phyloP scores from a whole-genome alignment of 2,888 invertebrate species.

The Athetis lepigone region DNA sequence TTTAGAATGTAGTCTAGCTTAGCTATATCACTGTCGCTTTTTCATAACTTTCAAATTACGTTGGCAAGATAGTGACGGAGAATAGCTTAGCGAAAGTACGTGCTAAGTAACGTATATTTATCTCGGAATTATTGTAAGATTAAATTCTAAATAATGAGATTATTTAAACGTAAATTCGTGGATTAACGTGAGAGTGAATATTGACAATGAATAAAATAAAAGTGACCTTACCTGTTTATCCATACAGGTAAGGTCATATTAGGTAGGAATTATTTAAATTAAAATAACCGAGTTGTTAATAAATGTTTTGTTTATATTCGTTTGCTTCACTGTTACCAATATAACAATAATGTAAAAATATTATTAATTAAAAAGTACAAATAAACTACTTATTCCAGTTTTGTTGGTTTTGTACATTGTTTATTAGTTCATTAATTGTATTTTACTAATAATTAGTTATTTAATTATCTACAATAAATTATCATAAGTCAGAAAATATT shows the following conservation, averaged over 20 bases:
- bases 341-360: slow-evolving; percentile 49
- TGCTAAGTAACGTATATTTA: too few relatives aligned
- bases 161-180: slow-evolving; percentile 32
- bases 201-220: slow-evolving; percentile 20
- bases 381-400: slow-evolving; percentile 42
- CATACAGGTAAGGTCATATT: too few relatives aligned
- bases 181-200: slow-evolving; percentile 2
- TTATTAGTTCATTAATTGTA: slow-evolving; percentile 30
- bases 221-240: slow-evolving; percentile 41
- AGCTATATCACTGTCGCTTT: too few relatives aligned
- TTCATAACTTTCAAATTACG: too few relatives aligned
- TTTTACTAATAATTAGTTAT: slow-evolving; percentile 37
- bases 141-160: slow-evolving; percentile 29
- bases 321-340: slow-evolving; percentile 67
- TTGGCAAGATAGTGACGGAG: too few relatives aligned
- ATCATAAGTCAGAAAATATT: too few relatives aligned
- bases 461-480: slow-evolving; percentile 38
- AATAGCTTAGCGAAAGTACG: too few relatives aligned
- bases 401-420: slow-evolving; percentile 34
- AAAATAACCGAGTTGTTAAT: slow-evolving; percentile 33
- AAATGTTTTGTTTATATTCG: slow-evolving; percentile 38
- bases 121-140: slow-evolving; percentile 23
- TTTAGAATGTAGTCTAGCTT: too few relatives aligned
- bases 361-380: slow-evolving; percentile 59
- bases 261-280: slow-evolving; percentile 32